Percentiles rank a stretch among this genome's conserved stretches.
Evolutionary conservation across 2,797 vertebrate species (phyloP).

Genomic region (Pipistrellus nathusii): DNA sequence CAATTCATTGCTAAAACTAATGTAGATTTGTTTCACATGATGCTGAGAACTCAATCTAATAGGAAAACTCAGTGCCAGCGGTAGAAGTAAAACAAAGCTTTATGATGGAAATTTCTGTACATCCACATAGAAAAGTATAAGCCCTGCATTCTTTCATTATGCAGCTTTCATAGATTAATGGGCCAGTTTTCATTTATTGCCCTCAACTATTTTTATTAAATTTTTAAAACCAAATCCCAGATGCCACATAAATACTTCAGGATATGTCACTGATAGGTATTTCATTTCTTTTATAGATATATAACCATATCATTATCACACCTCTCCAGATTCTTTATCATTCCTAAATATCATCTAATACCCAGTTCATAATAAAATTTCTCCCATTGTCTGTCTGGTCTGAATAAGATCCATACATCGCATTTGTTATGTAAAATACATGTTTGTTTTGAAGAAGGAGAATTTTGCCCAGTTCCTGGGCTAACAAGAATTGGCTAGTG

Average conservation of each 20-base stretch:
- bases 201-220: neutral
- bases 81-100: conserved; percentile 3
- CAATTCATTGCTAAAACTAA: neutral
- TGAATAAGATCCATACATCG: neutral
- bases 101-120: neutral
- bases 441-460: neutral
- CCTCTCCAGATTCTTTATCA: neutral
- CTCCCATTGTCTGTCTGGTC: neutral
- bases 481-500: neutral
- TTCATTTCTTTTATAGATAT: neutral
- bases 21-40: neutral
- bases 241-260: neutral
- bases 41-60: neutral
- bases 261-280: neutral
- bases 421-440: neutral
- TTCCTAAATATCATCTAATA: neutral
- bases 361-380: neutral
- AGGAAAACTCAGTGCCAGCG: neutral
- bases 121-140: neutral
- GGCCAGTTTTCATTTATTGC: neutral
- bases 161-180: neutral
- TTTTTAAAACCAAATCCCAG: neutral
- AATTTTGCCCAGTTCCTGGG: neutral
- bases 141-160: neutral
- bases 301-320: neutral